Conservation (phyloP, 2,888 invertebrate genomes). For the Lomographa bimaculata region DNA sequence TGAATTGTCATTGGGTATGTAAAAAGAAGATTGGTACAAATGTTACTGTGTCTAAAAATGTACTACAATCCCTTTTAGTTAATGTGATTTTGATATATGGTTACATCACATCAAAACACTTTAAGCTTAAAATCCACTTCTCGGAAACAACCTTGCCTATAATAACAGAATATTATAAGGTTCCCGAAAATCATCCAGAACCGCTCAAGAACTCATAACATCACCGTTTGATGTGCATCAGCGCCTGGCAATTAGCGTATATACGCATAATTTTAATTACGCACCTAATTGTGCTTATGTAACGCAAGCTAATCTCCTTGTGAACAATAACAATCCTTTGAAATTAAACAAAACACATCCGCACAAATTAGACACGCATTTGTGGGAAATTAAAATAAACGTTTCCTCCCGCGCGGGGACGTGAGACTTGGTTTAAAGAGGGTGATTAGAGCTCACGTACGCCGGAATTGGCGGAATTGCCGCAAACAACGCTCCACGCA, state of each 20-base stretch:
- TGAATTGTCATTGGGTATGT: no score
- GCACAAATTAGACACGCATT: conserved; percentile 70
- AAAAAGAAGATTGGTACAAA: no score
- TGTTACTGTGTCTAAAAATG: no score
- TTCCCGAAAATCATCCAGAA: neutral
- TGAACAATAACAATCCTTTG: conserved; percentile 54
- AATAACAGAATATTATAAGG: neutral
- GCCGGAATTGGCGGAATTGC: conserved; percentile 55
- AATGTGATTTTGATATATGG: no score
- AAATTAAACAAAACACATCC: conserved; percentile 69
- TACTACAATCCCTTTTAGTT: no score
- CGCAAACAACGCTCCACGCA: conserved; percentile 55
- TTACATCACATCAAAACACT: no score
- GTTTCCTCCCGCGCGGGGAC: conserved; percentile 55
- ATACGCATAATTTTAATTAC: conserved; percentile 21
- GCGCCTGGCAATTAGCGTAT: conserved; percentile 12
- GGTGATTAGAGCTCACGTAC: conserved; percentile 71
- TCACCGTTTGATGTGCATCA: conserved; percentile 16
- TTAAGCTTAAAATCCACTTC: no score
- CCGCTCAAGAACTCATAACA: conserved; percentile 2
- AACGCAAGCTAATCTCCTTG: conserved; percentile 32
- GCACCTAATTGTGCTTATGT: conserved; percentile 30
- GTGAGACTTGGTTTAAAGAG: conserved; percentile 69
- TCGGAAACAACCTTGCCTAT: no score
- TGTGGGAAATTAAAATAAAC: conserved; percentile 75